Evolutionary conservation across 2,797 vertebrate species (phyloP), one percentile per base, ranked within the genome.

Genomic region (Microctenopoma stevenorrisi): DNA sequence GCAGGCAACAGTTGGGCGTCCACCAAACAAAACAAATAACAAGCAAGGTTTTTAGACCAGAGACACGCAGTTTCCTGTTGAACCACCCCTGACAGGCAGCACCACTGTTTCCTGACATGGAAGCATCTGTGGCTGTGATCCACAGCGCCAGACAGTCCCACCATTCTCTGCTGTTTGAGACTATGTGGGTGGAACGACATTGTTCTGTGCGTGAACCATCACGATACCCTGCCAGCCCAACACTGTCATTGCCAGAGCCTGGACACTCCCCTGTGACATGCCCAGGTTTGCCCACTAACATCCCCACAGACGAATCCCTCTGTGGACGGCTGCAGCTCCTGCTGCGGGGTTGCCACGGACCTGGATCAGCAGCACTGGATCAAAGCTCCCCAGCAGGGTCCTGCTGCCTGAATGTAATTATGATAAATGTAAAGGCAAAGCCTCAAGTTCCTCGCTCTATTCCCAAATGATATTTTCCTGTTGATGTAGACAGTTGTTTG

Each of bases 261-360:
- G 67, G 78, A 83, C 72, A 44, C 85, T 85, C 73, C 26, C 64
- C 77, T 49, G 10, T 44, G 72, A 76, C 90, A 84, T 87, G 89
- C 72, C 82, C 82, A 69, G 87, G 81, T 91, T 82, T 88, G 86
- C 80, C 85, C 72, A 65, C 61, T 68, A 72, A 78, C 63, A 67
- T 35, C 71, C 50, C 54, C 79, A 70, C 33, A 86, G 73, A 79
- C 58, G 84, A 82, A 83, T 70, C 64, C 72, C 49, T 74, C 56
- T 56, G 16, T 85, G 76, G 56, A 78, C 72, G 43, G 22, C 40
- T 48, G 55, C 10, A 16, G 65, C 75, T 81, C 69, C 61, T 81
- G 70, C 79, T 46, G 64, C 65, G 26, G 43, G 14, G 83, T 87
- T 89, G 76, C 82, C 59, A 83, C 64, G 78, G 83, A 56, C 40